phyloP scores from a whole-genome alignment of 2,797 vertebrate species.

The Parambassis ranga region DNA sequence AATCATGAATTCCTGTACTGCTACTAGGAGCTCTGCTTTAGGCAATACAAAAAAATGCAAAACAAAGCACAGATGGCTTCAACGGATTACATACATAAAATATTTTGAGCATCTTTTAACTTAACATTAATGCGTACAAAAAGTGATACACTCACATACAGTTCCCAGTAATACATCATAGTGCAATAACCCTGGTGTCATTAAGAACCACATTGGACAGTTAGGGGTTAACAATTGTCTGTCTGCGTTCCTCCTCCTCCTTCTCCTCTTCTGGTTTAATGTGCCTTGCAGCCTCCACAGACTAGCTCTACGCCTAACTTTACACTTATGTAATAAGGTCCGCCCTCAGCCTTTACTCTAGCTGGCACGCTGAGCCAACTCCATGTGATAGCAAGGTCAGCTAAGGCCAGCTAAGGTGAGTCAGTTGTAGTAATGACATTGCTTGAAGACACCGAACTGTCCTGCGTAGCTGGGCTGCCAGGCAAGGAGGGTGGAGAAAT shows the following conservation, averaged over 20 bases:
- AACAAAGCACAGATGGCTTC: constrained; percentile 19
- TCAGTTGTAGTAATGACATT: constrained; percentile 32
- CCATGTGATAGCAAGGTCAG: constrained; percentile 43
- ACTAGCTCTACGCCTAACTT: constrained; percentile 37
- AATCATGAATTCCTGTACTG: background rate
- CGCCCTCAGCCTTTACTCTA: constrained; percentile 27
- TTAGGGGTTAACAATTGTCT: constrained; percentile 36
- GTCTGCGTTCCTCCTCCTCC: constrained; percentile 36
- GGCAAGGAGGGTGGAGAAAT: constrained; percentile 22
- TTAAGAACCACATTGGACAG: constrained; percentile 5
- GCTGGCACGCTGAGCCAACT: constrained; percentile 62
- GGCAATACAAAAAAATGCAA: constrained; percentile 35
- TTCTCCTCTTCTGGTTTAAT: constrained; percentile 40
- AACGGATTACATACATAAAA: constrained; percentile 21
- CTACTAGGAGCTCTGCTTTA: background rate
- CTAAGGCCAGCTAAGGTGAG: constrained; percentile 50
- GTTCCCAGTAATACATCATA: constrained; percentile 16
- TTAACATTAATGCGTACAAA: constrained; percentile 32
- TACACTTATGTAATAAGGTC: constrained; percentile 55
- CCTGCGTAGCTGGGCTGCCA: constrained; percentile 74
- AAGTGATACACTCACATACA: constrained; percentile 18
- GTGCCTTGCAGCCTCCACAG: constrained; percentile 34
- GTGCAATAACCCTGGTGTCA: constrained; percentile 41
- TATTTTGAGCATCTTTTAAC: constrained; percentile 23
- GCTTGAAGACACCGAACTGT: constrained; percentile 69